These are phyloP conservation scores for Rhabdophis nuchalis DNA, from an alignment of 2,797 vertebrate genomes.

Conservation along the genomic window DNA sequence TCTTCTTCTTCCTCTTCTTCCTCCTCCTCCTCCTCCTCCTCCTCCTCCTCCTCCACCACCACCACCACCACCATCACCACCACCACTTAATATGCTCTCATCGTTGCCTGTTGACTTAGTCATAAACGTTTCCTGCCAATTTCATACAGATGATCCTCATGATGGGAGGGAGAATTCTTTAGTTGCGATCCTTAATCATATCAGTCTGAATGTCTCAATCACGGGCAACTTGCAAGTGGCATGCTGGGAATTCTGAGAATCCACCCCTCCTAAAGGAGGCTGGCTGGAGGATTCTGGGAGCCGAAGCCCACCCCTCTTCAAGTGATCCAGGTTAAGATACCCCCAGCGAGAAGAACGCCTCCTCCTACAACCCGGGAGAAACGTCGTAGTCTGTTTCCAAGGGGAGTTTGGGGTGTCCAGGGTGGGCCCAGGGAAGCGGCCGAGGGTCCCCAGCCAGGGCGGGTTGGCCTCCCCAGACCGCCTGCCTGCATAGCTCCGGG, in stretches of 20 bases:
- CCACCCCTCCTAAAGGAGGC: neutral
- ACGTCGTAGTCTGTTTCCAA: neutral
- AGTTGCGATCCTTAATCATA: neutral
- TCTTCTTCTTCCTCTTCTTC: neutral
- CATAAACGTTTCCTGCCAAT: neutral
- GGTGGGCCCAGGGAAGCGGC: neutral
- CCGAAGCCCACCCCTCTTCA: neutral
- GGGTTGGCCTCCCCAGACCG: neutral
- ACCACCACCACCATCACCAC: too few relatives aligned
- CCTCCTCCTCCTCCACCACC: neutral
- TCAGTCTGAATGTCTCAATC: neutral
- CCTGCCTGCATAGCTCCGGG: neutral
- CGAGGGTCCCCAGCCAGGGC: neutral
- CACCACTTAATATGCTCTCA: neutral
- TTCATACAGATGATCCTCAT: neutral
- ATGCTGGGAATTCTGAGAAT: neutral
- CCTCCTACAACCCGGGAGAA: neutral
- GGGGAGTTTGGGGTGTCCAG: accelerated
- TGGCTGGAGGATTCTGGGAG: too few relatives aligned
- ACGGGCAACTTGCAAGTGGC: neutral
- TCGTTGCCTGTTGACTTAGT: neutral
- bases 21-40: neutral
- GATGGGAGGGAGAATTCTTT: neutral
- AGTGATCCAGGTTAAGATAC: neutral
- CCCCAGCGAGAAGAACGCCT: neutral